Base-by-base conservation (phyloP, 2,888 invertebrate genomes). In the Leuctra nigra region DNA sequence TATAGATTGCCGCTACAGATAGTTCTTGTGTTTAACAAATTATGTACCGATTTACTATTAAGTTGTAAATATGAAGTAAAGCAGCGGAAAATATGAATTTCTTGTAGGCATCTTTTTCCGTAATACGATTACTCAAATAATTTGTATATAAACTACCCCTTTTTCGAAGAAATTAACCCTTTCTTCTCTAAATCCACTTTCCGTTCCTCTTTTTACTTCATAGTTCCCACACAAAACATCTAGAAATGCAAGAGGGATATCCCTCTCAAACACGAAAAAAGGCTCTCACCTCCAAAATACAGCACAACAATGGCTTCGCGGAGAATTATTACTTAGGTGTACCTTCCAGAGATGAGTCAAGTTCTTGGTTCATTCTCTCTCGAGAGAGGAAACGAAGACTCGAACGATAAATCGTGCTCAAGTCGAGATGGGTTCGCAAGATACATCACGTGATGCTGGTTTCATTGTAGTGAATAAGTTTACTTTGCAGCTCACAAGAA, bases 261-360 rank as follows among this genome's bases (percentile, higher is more conserved):
- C 46, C 24, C 46, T 24, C 23, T 46, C 22, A 24, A 18, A 16
- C 13, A 29, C 23, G 16, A 24, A 25, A 47, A 47, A 47, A 47
- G 25, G 16, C 14, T 47, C 29, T 25, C 47, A 25, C 47, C 47
- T 25, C 16, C 23, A 7, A 22, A 46, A 14, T 14, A 14, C 36
- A 14, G 7, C 36, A 36, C 36, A 36, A 47, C 47, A 47, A 47
- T 47, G 47, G 24, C 25, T 24, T 14, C n/a, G n/a, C n/a, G n/a
- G 47, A 25, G 47, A 47, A 47, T 47, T 47, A 47, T 47, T 25
- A 47, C 25, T 23, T 24, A 47, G 47, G 47, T 47, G 47, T 25
- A 47, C 16, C 16, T 18, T 39, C 16, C 39, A 47, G 47, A 47
- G 24, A 47, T 47, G 25, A 25, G 14, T 25, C 16, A 16, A 39